Base-by-base conservation (phyloP, 2,113 vertebrate species). In the human region DNA sequence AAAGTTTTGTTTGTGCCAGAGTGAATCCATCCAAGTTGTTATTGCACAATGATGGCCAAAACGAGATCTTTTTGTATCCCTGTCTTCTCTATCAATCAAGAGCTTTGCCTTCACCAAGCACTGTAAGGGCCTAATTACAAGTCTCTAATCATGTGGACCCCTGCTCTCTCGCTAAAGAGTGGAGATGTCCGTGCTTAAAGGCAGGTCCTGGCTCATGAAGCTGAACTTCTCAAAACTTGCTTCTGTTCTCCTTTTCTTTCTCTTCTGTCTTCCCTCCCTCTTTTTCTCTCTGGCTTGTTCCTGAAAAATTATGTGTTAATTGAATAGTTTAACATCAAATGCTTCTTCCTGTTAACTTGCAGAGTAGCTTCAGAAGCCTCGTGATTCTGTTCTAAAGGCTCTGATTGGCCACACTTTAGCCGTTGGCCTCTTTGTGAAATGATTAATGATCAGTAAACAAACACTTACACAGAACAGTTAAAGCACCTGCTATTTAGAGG, bases 401-500 rank as follows among this genome's bases (percentile, higher is more conserved):
- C 81, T 32, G 25, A 94, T 52, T 43, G 89, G 89, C 59, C 90
- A 45, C 3, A 35, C 23, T 72, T 91, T 90, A 94, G 81, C 86
- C 93, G 86, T 85, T 48, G 55, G 88, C 45, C 88, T 86, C 61
- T 96, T 94, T 97, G 87, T 95, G 22, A 96, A 89, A 96, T 97
- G 90, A 95, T 81, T 90, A 96, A 97, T 48, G 59, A 93, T 83
- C 92, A 93, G 45, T 90, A 97, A 93, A 86, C 83, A 96, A 94
- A 89, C 79, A 81, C 92, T 94, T 97, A 81, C 30, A 57, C 35
- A 86, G 66, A 82, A 80, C 64, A 66, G 89, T 40, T 78, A 91
- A 96, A 96, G 73, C 3, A 30, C 78, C 72, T 0, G 1, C 85
- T 87, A 78, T 92, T 95, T 94, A 87, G 76, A 96, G 86, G 95